Evolutionary conservation across 2,888 invertebrate species (phyloP).

Genomic region (Cheiracanthium punctorium): DNA sequence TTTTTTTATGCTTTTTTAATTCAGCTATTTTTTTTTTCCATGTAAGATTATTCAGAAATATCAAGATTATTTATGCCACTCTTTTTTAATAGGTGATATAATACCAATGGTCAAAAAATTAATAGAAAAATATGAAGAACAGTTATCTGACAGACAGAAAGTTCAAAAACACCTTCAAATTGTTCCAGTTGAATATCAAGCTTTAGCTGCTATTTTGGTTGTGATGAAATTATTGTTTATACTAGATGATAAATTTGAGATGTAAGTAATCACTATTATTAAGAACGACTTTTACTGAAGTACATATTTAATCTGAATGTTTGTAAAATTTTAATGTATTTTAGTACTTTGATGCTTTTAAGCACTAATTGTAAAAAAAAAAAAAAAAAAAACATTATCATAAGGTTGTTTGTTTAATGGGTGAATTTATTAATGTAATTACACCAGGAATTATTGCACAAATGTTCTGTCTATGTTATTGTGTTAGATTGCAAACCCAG

Average conservation of each 20-base stretch:
- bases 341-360: neutral
- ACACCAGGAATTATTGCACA: too few species aligned
- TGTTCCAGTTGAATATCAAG: slow-evolving; percentile 25
- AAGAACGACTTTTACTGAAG: neutral
- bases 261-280: slow-evolving; percentile 14
- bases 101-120: slow-evolving; percentile 27
- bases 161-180: neutral
- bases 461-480: too few species aligned
- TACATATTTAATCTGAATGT: neutral
- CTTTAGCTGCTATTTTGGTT: slow-evolving; percentile 40
- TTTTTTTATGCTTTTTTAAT: too few species aligned
- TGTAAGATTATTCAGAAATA: too few species aligned
- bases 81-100: slow-evolving; percentile 30
- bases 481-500: too few species aligned
- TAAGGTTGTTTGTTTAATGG: too few species aligned
- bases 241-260: slow-evolving; percentile 51
- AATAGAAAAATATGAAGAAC: neutral
- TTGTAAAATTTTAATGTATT: neutral
- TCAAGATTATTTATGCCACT: too few species aligned
- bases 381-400: too few species aligned
- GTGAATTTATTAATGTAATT: too few species aligned
- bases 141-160: neutral
- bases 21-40: too few species aligned
- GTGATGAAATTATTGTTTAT: slow-evolving; percentile 46
- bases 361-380: too few species aligned